Evolutionary conservation across 2,113 vertebrate species (phyloP).

Genomic region (Tetraodon nigroviridis): DNA sequence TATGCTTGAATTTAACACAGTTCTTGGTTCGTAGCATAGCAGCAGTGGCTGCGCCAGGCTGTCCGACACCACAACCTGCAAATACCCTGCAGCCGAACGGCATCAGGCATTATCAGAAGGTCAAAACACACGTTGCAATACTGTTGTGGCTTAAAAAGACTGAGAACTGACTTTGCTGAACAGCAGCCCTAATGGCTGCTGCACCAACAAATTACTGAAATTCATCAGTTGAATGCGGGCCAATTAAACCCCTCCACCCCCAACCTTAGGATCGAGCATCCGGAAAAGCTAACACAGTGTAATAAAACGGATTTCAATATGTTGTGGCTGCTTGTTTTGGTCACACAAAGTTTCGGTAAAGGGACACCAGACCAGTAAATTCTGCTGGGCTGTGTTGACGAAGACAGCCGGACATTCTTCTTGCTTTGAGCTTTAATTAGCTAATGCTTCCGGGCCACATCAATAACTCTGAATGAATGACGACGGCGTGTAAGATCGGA

Average conservation of each 20-base stretch:
- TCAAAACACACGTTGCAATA: too few relatives aligned
- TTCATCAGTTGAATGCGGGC: too few relatives aligned
- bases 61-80: too few relatives aligned
- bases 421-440: conserved; percentile 20
- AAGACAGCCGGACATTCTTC: not conserved
- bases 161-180: not conserved
- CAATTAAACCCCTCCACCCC: too few relatives aligned
- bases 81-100: too few relatives aligned
- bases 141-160: not conserved
- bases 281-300: conserved; percentile 9
- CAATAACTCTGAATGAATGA: not conserved
- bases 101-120: too few relatives aligned
- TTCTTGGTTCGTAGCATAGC: too few relatives aligned
- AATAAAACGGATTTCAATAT: too few relatives aligned
- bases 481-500: not conserved
- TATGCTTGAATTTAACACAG: too few relatives aligned
- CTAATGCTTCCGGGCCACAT: conserved; percentile 26
- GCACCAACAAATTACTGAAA: too few relatives aligned
- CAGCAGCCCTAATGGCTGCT: too few relatives aligned
- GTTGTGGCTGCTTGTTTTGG: not conserved
- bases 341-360: not conserved
- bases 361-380: not conserved
- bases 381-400: not conserved
- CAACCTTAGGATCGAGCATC: not conserved
- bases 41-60: too few relatives aligned